These are phyloP conservation scores for Luperina testacea DNA, from an alignment of 2,888 invertebrate species.

Conservation along the genomic window DNA sequence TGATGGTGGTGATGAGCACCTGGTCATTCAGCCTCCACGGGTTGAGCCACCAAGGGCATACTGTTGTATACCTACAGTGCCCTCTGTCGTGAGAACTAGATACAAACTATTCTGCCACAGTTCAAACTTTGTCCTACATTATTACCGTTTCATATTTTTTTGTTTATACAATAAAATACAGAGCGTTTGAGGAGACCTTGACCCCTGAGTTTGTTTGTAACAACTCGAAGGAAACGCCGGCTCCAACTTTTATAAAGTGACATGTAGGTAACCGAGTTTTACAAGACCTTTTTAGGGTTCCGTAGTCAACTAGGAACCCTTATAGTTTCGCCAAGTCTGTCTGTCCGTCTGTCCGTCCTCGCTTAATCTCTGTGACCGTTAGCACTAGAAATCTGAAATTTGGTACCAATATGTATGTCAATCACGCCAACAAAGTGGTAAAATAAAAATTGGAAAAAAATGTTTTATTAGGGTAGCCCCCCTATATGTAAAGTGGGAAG, in stretches of 20 bases:
- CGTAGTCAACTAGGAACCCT: no score
- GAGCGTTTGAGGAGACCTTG: constrained; percentile 16
- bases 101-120: constrained; percentile 4
- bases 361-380: no score
- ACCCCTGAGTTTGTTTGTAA: constrained; percentile 29
- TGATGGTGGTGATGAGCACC: not conserved
- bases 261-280: constrained; percentile 17
- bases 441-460: no score
- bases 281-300: constrained; percentile 16
- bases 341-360: no score
- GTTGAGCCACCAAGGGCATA: not conserved
- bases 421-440: no score
- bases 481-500: no score
- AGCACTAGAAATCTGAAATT: no score
- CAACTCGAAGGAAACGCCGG: constrained; percentile 8
- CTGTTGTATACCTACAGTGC: no score
- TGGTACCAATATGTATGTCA: no score
- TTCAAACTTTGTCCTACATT: constrained; percentile 4
- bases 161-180: constrained; percentile 12
- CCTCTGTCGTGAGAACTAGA: not conserved
- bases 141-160: constrained; percentile 11
- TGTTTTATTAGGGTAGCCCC: no score
- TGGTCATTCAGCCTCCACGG: not conserved
- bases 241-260: constrained; percentile 37
- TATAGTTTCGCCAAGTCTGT: no score